phyloP scores from a whole-genome alignment of 2,888 invertebrate genomes.

The Aleiodes alternator region DNA sequence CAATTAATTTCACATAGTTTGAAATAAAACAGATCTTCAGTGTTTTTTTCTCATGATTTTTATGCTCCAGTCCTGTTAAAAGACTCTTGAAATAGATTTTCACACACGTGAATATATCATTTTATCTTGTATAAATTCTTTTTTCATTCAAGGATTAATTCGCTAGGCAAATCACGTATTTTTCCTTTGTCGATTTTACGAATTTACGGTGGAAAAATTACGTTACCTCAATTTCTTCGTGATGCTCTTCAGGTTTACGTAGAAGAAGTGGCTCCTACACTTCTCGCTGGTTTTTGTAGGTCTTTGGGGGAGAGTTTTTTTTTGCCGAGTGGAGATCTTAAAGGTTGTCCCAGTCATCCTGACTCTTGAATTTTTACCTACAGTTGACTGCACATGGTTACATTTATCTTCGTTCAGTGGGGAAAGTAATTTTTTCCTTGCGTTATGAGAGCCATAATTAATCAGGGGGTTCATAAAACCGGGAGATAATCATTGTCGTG shows the following conservation, averaged over 20 bases:
- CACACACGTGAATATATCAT: too few species aligned
- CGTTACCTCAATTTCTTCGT: constrained; percentile 12
- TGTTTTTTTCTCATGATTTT: too few species aligned
- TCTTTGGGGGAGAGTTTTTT: not conserved
- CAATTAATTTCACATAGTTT: too few species aligned
- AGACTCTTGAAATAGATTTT: too few species aligned
- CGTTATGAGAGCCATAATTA: constrained; percentile 8
- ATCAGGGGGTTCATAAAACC: constrained; percentile 20
- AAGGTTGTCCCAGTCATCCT: constrained; percentile 19
- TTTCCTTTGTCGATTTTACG: constrained; percentile 8
- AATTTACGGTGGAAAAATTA: constrained; percentile 16
- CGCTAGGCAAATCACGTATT: constrained; percentile 22
- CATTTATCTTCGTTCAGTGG: constrained; percentile 4
- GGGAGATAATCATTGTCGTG: constrained; percentile 12
- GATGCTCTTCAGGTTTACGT: not conserved
- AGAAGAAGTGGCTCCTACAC: not conserved
- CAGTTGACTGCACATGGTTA: constrained; percentile 9
- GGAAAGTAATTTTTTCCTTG: too few species aligned
- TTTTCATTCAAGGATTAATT: not conserved
- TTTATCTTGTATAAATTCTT: too few species aligned
- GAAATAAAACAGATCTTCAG: too few species aligned
- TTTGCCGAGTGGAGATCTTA: constrained; percentile 1
- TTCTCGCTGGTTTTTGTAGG: not conserved
- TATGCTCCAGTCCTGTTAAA: too few species aligned
- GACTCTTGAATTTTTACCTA: constrained; percentile 20